Evolutionary conservation across 1,140 invertebrate genomes (phyloP), one percentile per base, ranked within the genome.

Genomic region (Dendroctonus valens): DNA sequence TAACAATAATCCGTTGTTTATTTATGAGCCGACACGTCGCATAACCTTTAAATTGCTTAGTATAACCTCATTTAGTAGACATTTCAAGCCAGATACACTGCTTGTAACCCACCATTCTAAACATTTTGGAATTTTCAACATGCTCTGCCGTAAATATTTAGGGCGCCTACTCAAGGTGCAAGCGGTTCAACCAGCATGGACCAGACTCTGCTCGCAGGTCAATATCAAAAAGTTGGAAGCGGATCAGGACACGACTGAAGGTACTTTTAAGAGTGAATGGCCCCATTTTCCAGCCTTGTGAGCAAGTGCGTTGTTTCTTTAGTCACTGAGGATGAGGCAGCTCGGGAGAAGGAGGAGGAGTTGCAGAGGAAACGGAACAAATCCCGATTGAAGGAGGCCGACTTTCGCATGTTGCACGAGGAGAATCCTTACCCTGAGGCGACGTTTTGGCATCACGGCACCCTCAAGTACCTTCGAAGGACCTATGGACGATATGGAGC

Each of bases 401-500:
- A 89, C 71, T 76, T 80, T 48, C 88, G 85, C 74, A 76, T 85
- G 9, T 59, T 89, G 2, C 64, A 80, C 38, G 79, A 79, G 46
- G 68, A 69, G 67, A 64, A 70, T 15, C 87, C 87, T 7, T 87
- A 84, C 63, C 44, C 75, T 3, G 71, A 82, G 55, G 66, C 75
- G 5, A 76, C 73, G 0, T 65, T 72, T 51, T 82, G 78, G 78
- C 76, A 73, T 67, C 87, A 89, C 69, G 44, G 79, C 7, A 85
- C 82, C 0, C 73, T 87, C 2, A 84, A 80, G 63, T 89, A 86
- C 71, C 82, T 86, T 50, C 78, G 81, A 59, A 82, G 79, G 72
- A 73, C 84, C 40, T 83, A 84, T 68, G 88, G 85, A 0, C 78
- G 77, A 6, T 88, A 86, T 73, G 88, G 88, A 0, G 70, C 77